phyloP scores from a whole-genome alignment of 30 jellyfish, hydroid and myxozoan genomes.

The Mastigias papua region DNA sequence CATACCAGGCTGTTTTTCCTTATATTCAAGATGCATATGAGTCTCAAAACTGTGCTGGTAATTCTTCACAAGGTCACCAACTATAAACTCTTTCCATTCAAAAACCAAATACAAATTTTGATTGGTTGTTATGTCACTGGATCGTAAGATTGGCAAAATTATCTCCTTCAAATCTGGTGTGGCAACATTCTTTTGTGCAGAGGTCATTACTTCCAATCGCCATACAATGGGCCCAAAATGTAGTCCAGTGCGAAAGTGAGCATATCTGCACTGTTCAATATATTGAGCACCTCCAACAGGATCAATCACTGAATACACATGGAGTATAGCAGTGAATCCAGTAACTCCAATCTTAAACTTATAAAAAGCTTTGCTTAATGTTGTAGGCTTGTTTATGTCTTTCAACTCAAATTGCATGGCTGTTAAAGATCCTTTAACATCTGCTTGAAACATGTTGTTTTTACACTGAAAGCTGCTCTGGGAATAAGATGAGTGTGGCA shows the following conservation, averaged over 20 bases:
- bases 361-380: neutral
- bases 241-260: conserved; percentile 25
- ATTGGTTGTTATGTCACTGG: conserved; percentile 21
- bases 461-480: neutral
- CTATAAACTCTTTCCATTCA: conserved; percentile 40
- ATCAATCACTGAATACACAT: conserved; percentile 35
- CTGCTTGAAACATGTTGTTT: neutral
- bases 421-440: neutral
- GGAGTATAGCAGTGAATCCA: neutral
- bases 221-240: conserved; percentile 69
- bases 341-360: neutral
- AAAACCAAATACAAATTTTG: conserved; percentile 14
- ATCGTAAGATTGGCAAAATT: conserved; percentile 36
- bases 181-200: neutral
- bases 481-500: neutral
- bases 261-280: conserved; percentile 29
- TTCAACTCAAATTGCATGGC: conserved; percentile 3
- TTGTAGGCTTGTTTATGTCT: conserved; percentile 14
- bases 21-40: neutral
- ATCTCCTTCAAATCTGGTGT: conserved; percentile 57
- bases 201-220: conserved; percentile 7
- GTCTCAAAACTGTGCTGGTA: neutral
- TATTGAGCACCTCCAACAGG: neutral
- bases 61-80: neutral
- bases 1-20: conserved; percentile 6